A percentile compares a stretch with the other conserved stretches of the same genome.
Evolutionary conservation across 1,140 invertebrate species (phyloP).

Genomic region (Colletes latitarsis): DNA sequence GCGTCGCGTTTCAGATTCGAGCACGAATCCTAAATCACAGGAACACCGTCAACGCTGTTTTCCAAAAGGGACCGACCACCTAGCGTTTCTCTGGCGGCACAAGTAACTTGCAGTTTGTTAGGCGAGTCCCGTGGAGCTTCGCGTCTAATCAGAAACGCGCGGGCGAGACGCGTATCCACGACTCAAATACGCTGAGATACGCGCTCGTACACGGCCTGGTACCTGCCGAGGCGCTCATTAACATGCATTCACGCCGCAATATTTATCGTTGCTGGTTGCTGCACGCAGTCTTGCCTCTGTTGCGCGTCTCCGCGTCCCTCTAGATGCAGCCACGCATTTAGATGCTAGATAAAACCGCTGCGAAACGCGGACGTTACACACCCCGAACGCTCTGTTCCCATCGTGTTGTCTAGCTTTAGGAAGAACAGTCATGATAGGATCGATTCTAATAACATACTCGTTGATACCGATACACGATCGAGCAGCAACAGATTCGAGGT

Average conservation of each 20-base stretch:
- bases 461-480: too few species aligned
- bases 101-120: constrained; percentile 52
- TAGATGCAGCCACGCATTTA: constrained; percentile 68
- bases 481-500: too few species aligned
- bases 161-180: constrained; percentile 44
- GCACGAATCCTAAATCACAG: constrained; percentile 27
- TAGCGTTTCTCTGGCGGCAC: neutral
- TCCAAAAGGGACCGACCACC: constrained; percentile 20
- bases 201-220: constrained; percentile 36
- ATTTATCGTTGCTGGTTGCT: constrained; percentile 71
- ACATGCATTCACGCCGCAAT: constrained; percentile 78
- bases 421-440: neutral
- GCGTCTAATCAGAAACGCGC: constrained; percentile 72
- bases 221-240: constrained; percentile 70
- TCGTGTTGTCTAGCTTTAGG: neutral
- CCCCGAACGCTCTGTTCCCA: constrained; percentile 13
- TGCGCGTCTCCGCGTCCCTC: constrained; percentile 42
- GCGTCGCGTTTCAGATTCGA: neutral
- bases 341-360: constrained; percentile 68
- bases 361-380: constrained; percentile 53
- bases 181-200: constrained; percentile 33
- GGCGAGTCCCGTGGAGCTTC: constrained; percentile 56
- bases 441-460: neutral
- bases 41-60: constrained; percentile 10
- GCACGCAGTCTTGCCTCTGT: constrained; percentile 40